Evolutionary conservation across 1,140 invertebrate species (phyloP).

Genomic region (Hesperophylax magnus): DNA sequence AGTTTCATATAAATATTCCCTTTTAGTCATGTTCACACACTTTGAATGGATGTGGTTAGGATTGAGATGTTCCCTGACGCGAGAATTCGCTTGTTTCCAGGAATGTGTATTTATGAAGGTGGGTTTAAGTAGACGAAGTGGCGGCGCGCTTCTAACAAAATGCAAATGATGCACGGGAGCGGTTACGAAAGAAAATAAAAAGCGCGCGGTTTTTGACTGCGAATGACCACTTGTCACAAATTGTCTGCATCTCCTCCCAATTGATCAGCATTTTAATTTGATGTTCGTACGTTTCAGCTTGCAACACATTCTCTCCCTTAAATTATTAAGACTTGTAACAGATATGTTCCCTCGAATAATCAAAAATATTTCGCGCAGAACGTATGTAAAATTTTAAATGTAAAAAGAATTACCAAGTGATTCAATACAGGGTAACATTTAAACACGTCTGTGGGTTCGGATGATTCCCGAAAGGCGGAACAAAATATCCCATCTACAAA

Average conservation of each 20-base stretch:
- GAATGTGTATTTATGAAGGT: constrained; percentile 45
- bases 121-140: constrained; percentile 13
- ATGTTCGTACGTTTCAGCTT: no score
- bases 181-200: constrained; percentile 20
- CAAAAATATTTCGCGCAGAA: no score
- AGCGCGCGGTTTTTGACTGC: constrained; percentile 5
- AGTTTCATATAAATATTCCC: no score
- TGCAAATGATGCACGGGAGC: constrained; percentile 36
- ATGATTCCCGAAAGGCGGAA: constrained; percentile 48
- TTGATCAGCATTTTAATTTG: no score
- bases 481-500: constrained; percentile 57
- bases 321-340: no score
- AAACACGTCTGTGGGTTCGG: constrained; percentile 18
- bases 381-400: no score
- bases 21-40: no score
- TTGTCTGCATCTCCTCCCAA: background rate
- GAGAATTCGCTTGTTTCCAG: constrained; percentile 45
- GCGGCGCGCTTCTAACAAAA: constrained; percentile 24
- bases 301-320: no score
- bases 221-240: background rate
- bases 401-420: background rate
- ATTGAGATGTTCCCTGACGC: constrained; percentile 35
- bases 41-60: background rate
- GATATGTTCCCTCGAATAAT: no score
- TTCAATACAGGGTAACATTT: constrained; percentile 15